phyloP scores from a whole-genome alignment of 2,797 vertebrate genomes.

The Serranus cabrilla region DNA sequence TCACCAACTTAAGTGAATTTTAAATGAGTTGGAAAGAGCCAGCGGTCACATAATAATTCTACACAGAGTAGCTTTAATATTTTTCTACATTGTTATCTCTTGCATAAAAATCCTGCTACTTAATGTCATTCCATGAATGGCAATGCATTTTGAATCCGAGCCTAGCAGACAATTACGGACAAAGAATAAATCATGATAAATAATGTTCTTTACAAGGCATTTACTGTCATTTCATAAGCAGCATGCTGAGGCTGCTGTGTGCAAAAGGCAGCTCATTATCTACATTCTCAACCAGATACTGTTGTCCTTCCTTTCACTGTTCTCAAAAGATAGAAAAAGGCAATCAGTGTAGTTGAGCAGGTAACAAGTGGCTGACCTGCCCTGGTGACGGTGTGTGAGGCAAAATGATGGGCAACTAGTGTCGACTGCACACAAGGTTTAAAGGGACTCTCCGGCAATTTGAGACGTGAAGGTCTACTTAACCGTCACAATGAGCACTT shows the following conservation, averaged over 20 bases:
- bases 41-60: slow-evolving; percentile 15
- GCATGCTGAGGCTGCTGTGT: slow-evolving; percentile 8
- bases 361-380: slow-evolving; percentile 24
- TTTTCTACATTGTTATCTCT: slow-evolving; percentile 20
- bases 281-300: slow-evolving; percentile 30
- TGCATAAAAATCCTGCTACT: slow-evolving; percentile 28
- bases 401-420: slow-evolving; percentile 11
- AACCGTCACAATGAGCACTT: not conserved
- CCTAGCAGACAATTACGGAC: slow-evolving; percentile 27
- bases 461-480: not conserved
- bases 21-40: slow-evolving; percentile 15
- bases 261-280: slow-evolving; percentile 42
- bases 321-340: slow-evolving; percentile 26
- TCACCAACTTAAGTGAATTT: slow-evolving; percentile 11
- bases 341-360: slow-evolving; percentile 21
- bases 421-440: not conserved
- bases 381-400: not conserved
- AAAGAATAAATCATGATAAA: slow-evolving; percentile 37
- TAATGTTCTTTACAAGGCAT: slow-evolving; percentile 24
- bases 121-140: slow-evolving; percentile 33
- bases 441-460: not conserved
- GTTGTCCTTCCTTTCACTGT: slow-evolving; percentile 42
- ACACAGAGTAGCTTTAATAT: not conserved
- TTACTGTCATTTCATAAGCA: slow-evolving; percentile 40
- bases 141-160: slow-evolving; percentile 18